Base-by-base conservation (phyloP, 1,140 invertebrate genomes). In the Megalopta genalis region DNA sequence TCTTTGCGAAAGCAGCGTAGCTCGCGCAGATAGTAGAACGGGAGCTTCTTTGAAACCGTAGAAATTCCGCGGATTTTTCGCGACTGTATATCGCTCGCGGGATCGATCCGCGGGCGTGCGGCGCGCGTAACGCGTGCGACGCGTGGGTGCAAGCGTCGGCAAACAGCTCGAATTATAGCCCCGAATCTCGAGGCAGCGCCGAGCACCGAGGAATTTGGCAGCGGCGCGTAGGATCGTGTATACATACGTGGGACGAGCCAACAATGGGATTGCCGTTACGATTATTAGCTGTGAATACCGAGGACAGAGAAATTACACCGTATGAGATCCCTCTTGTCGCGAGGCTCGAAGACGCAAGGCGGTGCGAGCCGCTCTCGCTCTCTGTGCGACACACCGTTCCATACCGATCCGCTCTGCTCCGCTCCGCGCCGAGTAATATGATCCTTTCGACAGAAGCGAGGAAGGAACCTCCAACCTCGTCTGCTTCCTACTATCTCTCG, bases 271-370 rank as follows among this genome's bases (percentile, higher is more conserved):
- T 81, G 66, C 60, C 78, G 59, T 27, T 68, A 82, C 83, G 72
- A 86, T 86, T 86, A 86, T 86, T 86, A 86, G 84, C 83, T 83
- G 83, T 85, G 83, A 86, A 85, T 82, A 76, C 70, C 71, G 57
- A 67, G 57, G 62, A 57, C 54, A 66, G 62, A 59, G 83, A 82
- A 85, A 79, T 81, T 85, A 74, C 65, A 72, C 59, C n/a, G 69
- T 46, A 63, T 60, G 65, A 64, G 60, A 65, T 60, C 74, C 80
- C 74, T 32, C 49, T 16, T 16, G 49, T 52, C 49, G 49, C 49
- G 49, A 57, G 62, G 21, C 59, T 39, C 39, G 62, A 59, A 68
- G 66, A 54, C 72, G 42, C 42, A 14, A 10, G 42, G 14, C 42
- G 9, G 9, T 10, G 7, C 39, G 42, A 46, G 2, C 10, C 39